phyloP scores from a whole-genome alignment of 2,888 invertebrate genomes.

The Drosophila stalkeri region DNA sequence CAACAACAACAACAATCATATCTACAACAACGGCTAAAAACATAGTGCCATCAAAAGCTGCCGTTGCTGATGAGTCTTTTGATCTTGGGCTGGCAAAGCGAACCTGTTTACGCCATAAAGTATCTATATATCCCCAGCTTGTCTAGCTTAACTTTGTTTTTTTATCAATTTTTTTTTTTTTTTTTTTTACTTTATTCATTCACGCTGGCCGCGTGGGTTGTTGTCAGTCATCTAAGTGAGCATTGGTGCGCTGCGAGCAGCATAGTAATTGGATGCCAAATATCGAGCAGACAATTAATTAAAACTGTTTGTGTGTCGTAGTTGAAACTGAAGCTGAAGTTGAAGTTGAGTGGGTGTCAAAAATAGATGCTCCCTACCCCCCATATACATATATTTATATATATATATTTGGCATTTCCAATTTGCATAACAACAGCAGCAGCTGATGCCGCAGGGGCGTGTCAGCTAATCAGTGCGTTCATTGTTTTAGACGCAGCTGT shows the following conservation, averaged over 20 bases:
- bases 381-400: not conserved
- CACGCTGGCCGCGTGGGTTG: constrained; percentile 60
- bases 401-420: constrained; percentile 22
- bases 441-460: constrained; percentile 34
- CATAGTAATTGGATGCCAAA: constrained; percentile 62
- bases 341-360: constrained; percentile 63
- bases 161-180: constrained; percentile 51
- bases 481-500: constrained; percentile 57
- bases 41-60: constrained; percentile 53
- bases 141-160: constrained; percentile 56
- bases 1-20: constrained; percentile 33
- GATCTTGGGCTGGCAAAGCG: constrained; percentile 59
- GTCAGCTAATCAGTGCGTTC: constrained; percentile 69
- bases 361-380: constrained; percentile 30
- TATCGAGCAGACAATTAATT: constrained; percentile 73
- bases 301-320: constrained; percentile 68
- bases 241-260: constrained; percentile 28
- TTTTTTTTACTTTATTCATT: constrained; percentile 41
- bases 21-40: constrained; percentile 1
- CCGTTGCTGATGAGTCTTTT: constrained; percentile 72
- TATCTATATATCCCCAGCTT: constrained; percentile 57
- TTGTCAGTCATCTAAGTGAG: constrained; percentile 18
- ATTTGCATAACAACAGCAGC: constrained; percentile 65
- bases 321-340: constrained; percentile 31
- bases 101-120: constrained; percentile 68